Conservation (phyloP, 92 coral and sea anemone species). For the Micromussa lordhowensis region DNA sequence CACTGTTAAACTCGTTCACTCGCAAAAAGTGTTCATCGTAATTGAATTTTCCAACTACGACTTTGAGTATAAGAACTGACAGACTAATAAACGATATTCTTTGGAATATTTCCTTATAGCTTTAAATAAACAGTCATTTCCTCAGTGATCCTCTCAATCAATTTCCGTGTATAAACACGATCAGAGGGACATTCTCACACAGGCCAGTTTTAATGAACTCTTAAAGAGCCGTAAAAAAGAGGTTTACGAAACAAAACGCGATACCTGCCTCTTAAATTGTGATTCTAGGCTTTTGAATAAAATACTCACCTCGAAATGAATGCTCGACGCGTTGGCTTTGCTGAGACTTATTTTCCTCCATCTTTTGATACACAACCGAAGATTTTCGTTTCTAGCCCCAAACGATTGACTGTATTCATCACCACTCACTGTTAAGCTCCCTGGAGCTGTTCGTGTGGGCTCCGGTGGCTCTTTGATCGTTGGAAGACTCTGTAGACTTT, state of each 20-base stretch:
- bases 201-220: not conserved
- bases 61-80: not conserved
- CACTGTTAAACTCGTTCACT: not conserved
- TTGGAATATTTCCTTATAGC: not conserved
- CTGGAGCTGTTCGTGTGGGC: not conserved
- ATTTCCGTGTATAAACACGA: not conserved
- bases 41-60: not conserved
- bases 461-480: slow-evolving; percentile 25
- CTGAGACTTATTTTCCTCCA: slow-evolving; percentile 31
- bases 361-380: slow-evolving; percentile 17
- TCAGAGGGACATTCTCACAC: not conserved
- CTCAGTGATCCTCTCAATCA: not conserved
- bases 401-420: slow-evolving; percentile 12
- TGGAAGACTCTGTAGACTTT: slow-evolving; percentile 47
- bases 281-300: not conserved
- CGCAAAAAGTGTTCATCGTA: not conserved
- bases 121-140: not conserved
- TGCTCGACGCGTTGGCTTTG: not conserved
- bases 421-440: not conserved
- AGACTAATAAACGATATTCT: not conserved
- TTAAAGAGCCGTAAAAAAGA: not conserved
- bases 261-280: not conserved
- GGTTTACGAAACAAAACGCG: not conserved
- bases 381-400: slow-evolving; percentile 20
- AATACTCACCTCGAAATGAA: slow-evolving; percentile 37